These are phyloP conservation scores for Ptychochromis oligacanthus DNA, from an alignment of 2,113 vertebrate genomes.

Conservation along the genomic window DNA sequence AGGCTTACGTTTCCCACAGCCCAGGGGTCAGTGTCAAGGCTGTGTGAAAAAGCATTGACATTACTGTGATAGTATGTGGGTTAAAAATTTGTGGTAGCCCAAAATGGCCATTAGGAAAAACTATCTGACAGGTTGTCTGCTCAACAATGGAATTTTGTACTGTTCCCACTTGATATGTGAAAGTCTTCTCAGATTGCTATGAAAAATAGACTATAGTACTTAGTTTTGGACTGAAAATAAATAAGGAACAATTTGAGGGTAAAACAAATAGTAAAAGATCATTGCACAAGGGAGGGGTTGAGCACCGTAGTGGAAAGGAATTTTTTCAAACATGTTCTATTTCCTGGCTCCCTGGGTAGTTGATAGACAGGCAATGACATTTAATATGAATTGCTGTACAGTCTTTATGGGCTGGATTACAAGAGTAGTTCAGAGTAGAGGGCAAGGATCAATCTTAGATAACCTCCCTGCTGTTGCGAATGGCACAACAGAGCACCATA, in stretches of 20 bases:
- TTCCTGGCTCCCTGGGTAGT: slow-evolving; percentile 12
- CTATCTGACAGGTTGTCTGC: slow-evolving; percentile 27
- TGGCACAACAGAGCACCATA: slow-evolving; percentile 96
- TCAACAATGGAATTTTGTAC: slow-evolving; percentile 2
- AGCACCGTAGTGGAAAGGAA: slow-evolving; percentile 17
- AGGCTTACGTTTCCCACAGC: slow-evolving; percentile 59
- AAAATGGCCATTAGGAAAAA: slow-evolving; percentile 46
- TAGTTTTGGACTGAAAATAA: slow-evolving; percentile 9
- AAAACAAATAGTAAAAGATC: not conserved
- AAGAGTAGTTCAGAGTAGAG: not conserved
- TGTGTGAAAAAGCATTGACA: slow-evolving; percentile 60
- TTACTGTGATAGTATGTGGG: slow-evolving; percentile 35
- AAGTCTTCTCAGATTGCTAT: not conserved
- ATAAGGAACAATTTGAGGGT: not conserved
- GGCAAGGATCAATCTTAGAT: slow-evolving; percentile 78
- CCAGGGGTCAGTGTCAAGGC: slow-evolving; percentile 51
- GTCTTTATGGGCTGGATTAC: slow-evolving; percentile 13
- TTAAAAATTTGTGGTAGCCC: slow-evolving; percentile 18
- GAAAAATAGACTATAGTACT: not conserved
- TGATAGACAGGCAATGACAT: not conserved
- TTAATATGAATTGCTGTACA: slow-evolving; percentile 34
- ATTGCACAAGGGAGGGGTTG: not conserved
- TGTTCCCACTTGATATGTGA: not conserved
- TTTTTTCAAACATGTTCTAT: not conserved
- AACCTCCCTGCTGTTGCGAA: slow-evolving; percentile 92